Evolutionary conservation across 2,113 vertebrate species (phyloP).

Genomic region (Nettapus auritus): DNA sequence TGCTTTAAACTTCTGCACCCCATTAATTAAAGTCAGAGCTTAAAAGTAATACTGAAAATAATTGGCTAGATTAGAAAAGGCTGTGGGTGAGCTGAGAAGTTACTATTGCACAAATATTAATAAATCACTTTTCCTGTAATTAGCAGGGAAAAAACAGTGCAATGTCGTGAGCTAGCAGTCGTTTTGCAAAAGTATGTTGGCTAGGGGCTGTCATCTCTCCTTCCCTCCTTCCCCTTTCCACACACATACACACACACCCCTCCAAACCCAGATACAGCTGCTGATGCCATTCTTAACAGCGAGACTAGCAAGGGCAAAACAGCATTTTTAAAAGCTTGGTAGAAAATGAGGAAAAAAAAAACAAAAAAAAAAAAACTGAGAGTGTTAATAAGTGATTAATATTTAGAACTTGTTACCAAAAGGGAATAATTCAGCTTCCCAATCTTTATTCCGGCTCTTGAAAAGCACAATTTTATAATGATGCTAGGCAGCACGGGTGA

Average conservation of each 20-base stretch:
- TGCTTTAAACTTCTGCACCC: constrained; percentile 60
- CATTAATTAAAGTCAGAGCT: constrained; percentile 58
- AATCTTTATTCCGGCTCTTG: neutral
- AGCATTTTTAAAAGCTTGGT: neutral
- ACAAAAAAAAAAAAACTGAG: neutral
- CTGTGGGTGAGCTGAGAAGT: constrained; percentile 58
- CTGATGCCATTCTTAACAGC: neutral
- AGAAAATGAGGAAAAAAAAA: neutral
- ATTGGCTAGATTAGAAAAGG: constrained; percentile 61
- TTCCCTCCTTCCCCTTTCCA: neutral
- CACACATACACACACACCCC: neutral
- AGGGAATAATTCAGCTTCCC: neutral
- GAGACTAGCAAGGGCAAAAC: neutral
- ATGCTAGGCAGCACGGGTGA: neutral
- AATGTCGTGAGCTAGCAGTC: constrained; percentile 29
- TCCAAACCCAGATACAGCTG: constrained; percentile 31
- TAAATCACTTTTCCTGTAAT: constrained; percentile 65
- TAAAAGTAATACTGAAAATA: constrained; percentile 63
- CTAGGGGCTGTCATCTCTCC: neutral
- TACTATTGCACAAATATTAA: constrained; percentile 66
- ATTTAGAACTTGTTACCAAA: neutral
- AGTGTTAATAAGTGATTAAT: neutral
- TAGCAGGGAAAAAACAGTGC: constrained; percentile 24
- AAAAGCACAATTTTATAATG: neutral
- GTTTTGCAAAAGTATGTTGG: constrained; percentile 5